Evolutionary conservation across 2,888 invertebrate species (phyloP).

Genomic region (Theodoxus fluviatilis): DNA sequence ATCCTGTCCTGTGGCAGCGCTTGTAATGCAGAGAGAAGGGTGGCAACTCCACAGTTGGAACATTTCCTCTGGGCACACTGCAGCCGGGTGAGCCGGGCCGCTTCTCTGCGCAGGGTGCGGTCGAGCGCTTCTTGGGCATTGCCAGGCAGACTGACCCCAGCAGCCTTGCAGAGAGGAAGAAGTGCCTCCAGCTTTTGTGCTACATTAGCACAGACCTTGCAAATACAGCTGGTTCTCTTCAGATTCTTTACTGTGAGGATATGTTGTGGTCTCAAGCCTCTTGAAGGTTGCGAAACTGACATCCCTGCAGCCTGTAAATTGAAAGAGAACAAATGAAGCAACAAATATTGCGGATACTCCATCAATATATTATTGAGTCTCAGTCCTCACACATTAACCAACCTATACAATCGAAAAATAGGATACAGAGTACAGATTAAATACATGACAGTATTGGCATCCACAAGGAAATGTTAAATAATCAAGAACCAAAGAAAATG

Average conservation of each 20-base stretch:
- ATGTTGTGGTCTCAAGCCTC: conserved; percentile 3
- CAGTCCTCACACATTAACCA: too few relatives aligned
- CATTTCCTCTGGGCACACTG: background rate
- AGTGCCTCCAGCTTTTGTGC: background rate
- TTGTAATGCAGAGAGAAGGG: background rate
- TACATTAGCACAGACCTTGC: background rate
- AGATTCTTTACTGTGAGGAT: background rate
- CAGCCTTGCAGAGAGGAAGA: background rate
- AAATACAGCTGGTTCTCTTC: background rate
- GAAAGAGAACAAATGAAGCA: too few relatives aligned
- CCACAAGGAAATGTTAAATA: too few relatives aligned
- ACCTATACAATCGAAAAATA: too few relatives aligned
- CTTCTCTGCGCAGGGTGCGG: background rate
- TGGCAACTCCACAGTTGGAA: background rate
- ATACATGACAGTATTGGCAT: too few relatives aligned
- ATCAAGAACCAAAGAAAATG: too few relatives aligned
- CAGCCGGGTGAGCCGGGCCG: background rate
- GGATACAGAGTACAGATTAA: too few relatives aligned
- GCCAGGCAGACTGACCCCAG: background rate
- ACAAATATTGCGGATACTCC: too few relatives aligned
- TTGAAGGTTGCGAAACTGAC: too few relatives aligned
- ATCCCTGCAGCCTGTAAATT: too few relatives aligned
- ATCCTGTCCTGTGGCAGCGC: background rate
- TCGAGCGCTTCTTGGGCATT: too few relatives aligned
- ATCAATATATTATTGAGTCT: too few relatives aligned